Percentiles rank a stretch among this genome's conserved stretches.
Evolutionary conservation across 2,888 invertebrate genomes (phyloP).

Genomic region (Parnassius glacialis): DNA sequence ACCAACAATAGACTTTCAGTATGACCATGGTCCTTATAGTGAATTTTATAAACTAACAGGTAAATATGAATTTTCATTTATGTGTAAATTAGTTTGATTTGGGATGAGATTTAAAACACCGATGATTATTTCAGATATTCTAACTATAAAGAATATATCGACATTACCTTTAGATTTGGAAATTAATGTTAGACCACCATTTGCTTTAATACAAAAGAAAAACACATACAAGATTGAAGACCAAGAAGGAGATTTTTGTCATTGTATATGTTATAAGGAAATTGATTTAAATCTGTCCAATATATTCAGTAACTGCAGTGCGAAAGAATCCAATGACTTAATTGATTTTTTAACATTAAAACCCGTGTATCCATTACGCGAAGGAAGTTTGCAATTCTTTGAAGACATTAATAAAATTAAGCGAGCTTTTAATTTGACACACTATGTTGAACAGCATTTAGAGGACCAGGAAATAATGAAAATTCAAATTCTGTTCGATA

Average conservation of each 20-base stretch:
- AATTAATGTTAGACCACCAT: conserved; percentile 72
- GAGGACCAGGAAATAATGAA: conserved; percentile 72
- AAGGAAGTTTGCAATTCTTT: conserved; percentile 61
- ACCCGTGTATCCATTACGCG: conserved; percentile 56
- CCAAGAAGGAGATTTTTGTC: conserved; percentile 58
- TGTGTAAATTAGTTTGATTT: too few species aligned
- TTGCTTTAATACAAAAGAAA: conserved; percentile 65
- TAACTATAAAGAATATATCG: conserved; percentile 79
- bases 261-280: conserved; percentile 63
- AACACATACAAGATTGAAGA: conserved; percentile 57
- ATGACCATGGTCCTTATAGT: conserved; percentile 70
- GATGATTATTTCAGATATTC: conserved; percentile 62
- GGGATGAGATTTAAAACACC: background rate
- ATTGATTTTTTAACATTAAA: conserved; percentile 64
- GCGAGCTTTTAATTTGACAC: conserved; percentile 64
- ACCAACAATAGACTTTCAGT: conserved; percentile 67
- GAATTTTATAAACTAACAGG: conserved; percentile 72
- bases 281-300: conserved; percentile 57
- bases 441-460: conserved; percentile 58
- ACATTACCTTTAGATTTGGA: conserved; percentile 71
- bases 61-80: conserved; percentile 32
- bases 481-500: conserved; percentile 69
- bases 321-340: conserved; percentile 49
- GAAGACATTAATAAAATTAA: conserved; percentile 71
- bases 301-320: conserved; percentile 47